Evolutionary conservation across 2,797 vertebrate genomes (phyloP).

Genomic region (Siniperca obscura): DNA sequence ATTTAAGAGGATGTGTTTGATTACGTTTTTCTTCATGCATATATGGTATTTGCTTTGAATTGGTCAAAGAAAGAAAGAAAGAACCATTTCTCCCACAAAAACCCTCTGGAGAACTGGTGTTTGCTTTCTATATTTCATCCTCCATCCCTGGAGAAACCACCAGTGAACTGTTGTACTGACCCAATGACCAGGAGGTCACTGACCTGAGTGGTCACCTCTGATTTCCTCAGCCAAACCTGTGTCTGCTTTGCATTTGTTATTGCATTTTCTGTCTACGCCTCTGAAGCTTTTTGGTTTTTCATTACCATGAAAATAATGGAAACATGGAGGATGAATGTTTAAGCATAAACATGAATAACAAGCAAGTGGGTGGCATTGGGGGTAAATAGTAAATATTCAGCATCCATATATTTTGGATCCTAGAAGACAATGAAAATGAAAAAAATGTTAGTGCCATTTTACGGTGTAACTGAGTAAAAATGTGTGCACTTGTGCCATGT

Average conservation of each 20-base stretch:
- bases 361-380: background rate
- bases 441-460: background rate
- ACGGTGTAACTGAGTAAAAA: background rate
- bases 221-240: background rate
- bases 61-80: conserved; percentile 7
- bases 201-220: conserved; percentile 18
- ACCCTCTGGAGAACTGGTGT: background rate
- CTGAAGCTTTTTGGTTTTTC: conserved; percentile 14
- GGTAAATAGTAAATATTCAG: conserved; percentile 29
- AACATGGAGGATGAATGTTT: conserved; percentile 8
- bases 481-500: background rate
- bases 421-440: conserved; percentile 2
- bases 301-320: conserved; percentile 8
- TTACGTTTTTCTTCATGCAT: background rate
- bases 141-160: conserved; percentile 23
- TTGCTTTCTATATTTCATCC: conserved; percentile 12
- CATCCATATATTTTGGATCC: conserved; percentile 3
- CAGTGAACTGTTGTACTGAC: conserved; percentile 33
- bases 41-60: conserved; percentile 15
- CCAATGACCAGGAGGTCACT: conserved; percentile 35
- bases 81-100: background rate
- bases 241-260: background rate
- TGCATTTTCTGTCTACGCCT: conserved; percentile 7
- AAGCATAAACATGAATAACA: conserved; percentile 21
- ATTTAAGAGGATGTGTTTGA: background rate